Percentiles rank a stretch among this genome's conserved stretches.
phyloP scores from a whole-genome alignment of 2,888 invertebrate species.

The Epistrophe eligans region DNA sequence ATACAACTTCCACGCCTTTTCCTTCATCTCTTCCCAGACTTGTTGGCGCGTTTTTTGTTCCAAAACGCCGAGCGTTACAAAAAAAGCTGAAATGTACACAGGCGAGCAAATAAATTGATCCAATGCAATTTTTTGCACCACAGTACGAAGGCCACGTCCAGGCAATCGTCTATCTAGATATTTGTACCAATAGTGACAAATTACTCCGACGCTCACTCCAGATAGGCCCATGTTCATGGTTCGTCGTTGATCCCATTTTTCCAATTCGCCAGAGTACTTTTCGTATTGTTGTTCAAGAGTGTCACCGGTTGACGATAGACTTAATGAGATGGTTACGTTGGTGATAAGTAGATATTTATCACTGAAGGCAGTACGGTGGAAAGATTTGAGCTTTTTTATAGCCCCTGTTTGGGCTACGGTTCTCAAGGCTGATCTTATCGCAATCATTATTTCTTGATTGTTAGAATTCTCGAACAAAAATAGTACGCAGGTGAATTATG shows the following conservation, averaged over 20 bases:
- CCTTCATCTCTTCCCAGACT: constrained; percentile 88
- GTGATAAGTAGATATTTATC: constrained; percentile 90
- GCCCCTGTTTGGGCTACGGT: constrained; percentile 37
- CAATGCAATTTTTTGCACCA: constrained; percentile 90
- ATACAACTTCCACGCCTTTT: constrained; percentile 91
- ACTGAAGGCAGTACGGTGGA: constrained; percentile 85
- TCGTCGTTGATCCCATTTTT: constrained; percentile 86
- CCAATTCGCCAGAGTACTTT: constrained; percentile 85
- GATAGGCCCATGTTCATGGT: constrained; percentile 91
- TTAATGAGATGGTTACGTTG: constrained; percentile 91
- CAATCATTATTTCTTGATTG: constrained; percentile 36
- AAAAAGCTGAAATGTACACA: constrained; percentile 90
- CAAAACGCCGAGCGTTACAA: constrained; percentile 89
- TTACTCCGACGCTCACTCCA: constrained; percentile 90
- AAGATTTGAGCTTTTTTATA: constrained; percentile 77
- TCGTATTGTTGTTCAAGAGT: constrained; percentile 92
- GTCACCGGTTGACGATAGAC: constrained; percentile 92
- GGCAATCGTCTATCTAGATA: constrained; percentile 89
- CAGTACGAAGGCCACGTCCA: constrained; percentile 87
- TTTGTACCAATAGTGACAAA: constrained; percentile 95
- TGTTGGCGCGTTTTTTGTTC: constrained; percentile 87
- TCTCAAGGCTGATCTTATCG: constrained; percentile 54
- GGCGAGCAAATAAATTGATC: constrained; percentile 95
- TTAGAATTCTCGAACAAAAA: background rate
- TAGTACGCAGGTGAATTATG: constrained; percentile 20